Base-by-base conservation (phyloP, 2,797 vertebrate genomes). In the Phrynocephalus forsythii region DNA sequence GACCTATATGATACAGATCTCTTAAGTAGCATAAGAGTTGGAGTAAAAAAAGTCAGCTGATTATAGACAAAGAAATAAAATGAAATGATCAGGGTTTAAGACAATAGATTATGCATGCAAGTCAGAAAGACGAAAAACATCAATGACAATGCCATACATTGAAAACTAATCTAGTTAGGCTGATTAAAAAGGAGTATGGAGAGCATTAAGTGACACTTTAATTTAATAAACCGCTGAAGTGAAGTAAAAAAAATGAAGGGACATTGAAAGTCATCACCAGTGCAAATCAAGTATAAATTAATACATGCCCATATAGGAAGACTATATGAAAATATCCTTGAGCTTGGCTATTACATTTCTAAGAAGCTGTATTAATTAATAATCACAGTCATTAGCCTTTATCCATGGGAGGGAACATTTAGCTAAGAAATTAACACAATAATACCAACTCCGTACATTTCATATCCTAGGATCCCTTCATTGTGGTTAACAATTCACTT, bases 181-280 rank as follows among this genome's bases (percentile, higher is more conserved):
- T 91, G 10, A 63, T 79, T 90, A 88, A 78, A 79, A 88, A 38
- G 30, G 30, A 86, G 24, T 22, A 44, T 38, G 77, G 83, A 79
- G 30, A 79, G 69, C 90, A 68, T 79, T 87, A 91, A 44, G 8
- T 88, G 33, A 75, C 18, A 69, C 83, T 85, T 89, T 89, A 90
- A 88, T 90, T 85, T 78, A 90, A 84, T 89, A 91, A 92, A 77
- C 63, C 76, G 38, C 88, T 94, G 79, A 91, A 0, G 2, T 60
- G 50, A 90, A 87, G 22, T 90, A 56, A 90, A 87, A 87, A 91
- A 89, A 67, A 85, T 63, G 28, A 84, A 84, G 75, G 22, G 24
- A 83, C 88, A 83, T 83, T 90, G 77, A 24, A 24, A 76, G 0
- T 4, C 1, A 87, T 2, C 2, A 44, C 38, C 38, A 92, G 67